These are phyloP conservation scores for Drosophila aff. DNA, from an alignment of 1,140 invertebrate species.

Conservation along the genomic window DNA sequence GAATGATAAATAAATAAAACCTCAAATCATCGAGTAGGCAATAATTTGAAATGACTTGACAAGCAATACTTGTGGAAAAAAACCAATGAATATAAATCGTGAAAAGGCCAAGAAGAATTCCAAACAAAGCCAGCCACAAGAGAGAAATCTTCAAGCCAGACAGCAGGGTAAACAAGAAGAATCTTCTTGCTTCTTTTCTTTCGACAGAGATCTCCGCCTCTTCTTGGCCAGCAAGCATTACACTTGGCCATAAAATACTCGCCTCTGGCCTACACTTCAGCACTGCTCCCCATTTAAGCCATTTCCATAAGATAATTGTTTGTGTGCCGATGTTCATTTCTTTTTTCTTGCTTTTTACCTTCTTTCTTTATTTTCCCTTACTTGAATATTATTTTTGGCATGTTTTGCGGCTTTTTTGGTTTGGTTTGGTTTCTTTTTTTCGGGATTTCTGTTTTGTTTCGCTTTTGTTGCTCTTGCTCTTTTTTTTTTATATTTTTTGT, in stretches of 20 bases:
- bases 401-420: constrained; percentile 71
- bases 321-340: constrained; percentile 4
- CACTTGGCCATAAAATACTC: constrained; percentile 42
- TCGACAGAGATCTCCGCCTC: constrained; percentile 13
- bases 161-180: constrained; percentile 44
- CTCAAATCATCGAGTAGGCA: constrained; percentile 48
- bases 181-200: constrained; percentile 6
- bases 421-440: constrained; percentile 30
- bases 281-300: constrained; percentile 25
- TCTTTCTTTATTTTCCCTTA: constrained; percentile 1
- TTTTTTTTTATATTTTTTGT: constrained; percentile 15
- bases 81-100: constrained; percentile 33
- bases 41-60: constrained; percentile 61
- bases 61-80: constrained; percentile 40
- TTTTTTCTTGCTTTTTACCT: background rate
- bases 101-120: constrained; percentile 24
- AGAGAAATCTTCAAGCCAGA: constrained; percentile 51
- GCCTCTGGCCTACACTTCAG: constrained; percentile 43
- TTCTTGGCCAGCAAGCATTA: constrained; percentile 39
- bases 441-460: constrained; percentile 70
- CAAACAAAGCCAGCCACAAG: constrained; percentile 26
- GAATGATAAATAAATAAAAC: constrained; percentile 45
- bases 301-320: constrained; percentile 55
- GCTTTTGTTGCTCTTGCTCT: constrained; percentile 55
- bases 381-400: constrained; percentile 81